A percentile compares a stretch with the other conserved stretches of the same genome.
Conservation (phyloP, 2,888 invertebrate genomes). For the Emmelina monodactyla region DNA sequence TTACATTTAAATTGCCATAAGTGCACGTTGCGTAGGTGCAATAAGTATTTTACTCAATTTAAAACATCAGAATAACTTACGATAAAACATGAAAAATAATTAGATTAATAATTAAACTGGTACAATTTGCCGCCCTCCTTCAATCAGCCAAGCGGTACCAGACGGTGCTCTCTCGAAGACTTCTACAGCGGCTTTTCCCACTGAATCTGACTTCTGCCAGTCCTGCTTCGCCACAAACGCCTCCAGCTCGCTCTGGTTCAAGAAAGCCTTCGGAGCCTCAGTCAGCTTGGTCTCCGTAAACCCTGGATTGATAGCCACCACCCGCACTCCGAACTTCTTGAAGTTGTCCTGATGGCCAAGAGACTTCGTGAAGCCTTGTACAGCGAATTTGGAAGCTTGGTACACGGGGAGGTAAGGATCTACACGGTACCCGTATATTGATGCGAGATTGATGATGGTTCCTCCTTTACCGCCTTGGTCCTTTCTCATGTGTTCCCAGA, state of each 20-base stretch:
- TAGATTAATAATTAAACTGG: too few species aligned
- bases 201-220: constrained; percentile 31
- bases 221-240: constrained; percentile 16
- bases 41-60: too few species aligned
- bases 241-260: constrained; percentile 12
- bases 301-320: constrained; percentile 62
- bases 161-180: constrained; percentile 41
- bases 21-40: too few species aligned
- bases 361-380: constrained; percentile 58
- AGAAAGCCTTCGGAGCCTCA: constrained; percentile 13
- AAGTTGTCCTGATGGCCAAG: constrained; percentile 46
- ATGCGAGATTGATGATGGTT: constrained; percentile 70
- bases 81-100: too few species aligned
- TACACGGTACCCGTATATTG: constrained; percentile 63
- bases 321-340: constrained; percentile 52
- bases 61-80: too few species aligned
- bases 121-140: constrained; percentile 35
- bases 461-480: constrained; percentile 67
- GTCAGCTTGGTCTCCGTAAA: constrained; percentile 45
- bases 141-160: constrained; percentile 61
- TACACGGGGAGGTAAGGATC: constrained; percentile 64
- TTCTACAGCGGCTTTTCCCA: constrained; percentile 30
- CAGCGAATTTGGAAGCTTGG: constrained; percentile 67
- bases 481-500: constrained; percentile 65
- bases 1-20: too few species aligned